Percentiles rank a stretch among this genome's conserved stretches.
Conservation (phyloP, 1,140 invertebrate genomes). For the Lasaia peninsularis region DNA sequence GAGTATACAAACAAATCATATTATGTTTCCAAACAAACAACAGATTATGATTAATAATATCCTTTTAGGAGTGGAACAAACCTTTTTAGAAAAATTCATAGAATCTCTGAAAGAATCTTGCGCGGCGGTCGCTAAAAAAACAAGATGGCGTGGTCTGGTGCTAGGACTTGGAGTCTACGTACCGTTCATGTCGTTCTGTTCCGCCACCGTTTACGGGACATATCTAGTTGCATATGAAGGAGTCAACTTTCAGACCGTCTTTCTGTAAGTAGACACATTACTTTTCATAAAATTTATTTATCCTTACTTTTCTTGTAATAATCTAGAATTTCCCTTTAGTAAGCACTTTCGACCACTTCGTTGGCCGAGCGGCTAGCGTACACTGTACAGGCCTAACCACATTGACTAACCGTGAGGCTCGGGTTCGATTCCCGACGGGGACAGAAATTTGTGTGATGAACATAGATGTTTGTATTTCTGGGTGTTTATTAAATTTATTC, state of each 20-base stretch:
- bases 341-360: too few species aligned
- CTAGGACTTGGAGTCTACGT: constrained; percentile 85
- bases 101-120: constrained; percentile 76
- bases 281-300: too few species aligned
- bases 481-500: too few species aligned
- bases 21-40: constrained; percentile 34
- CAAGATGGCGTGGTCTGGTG: constrained; percentile 82
- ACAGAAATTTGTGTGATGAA: too few species aligned
- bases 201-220: constrained; percentile 85
- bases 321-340: too few species aligned
- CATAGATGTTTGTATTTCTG: too few species aligned
- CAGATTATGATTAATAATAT: background rate
- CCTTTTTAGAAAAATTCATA: constrained; percentile 79
- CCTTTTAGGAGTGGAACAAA: constrained; percentile 71
- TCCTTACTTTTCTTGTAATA: too few species aligned
- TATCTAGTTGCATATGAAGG: constrained; percentile 81
- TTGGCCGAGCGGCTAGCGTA: too few species aligned
- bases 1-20: too few species aligned
- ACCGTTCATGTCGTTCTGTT: constrained; percentile 86
- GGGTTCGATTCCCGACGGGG: too few species aligned
- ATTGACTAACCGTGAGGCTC: too few species aligned
- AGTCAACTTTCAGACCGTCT: constrained; percentile 83
- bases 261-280: constrained; percentile 85
- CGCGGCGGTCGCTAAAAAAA: constrained; percentile 78
- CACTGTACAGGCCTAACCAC: too few species aligned